Evolutionary conservation across 2,113 vertebrate genomes (phyloP), one percentile per base, ranked within the genome.

Genomic region (Numida meleagris): DNA sequence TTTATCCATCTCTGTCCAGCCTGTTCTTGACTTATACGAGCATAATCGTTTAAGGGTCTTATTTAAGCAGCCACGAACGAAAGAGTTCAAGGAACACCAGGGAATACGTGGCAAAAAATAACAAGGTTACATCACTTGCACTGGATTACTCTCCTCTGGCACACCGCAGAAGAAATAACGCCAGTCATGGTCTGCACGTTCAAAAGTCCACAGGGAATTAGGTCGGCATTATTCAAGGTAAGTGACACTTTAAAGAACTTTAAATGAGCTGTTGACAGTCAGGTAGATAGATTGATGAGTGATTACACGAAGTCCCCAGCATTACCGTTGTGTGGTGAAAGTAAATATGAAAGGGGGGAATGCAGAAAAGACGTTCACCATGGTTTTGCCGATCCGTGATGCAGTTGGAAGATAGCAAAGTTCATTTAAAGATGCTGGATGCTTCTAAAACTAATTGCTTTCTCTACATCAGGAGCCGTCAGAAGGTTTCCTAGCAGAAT

Each of bases 261-360:
- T 85, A 96, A 96, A 95, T 91, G 88, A 95, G 72, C 89, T 96
- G 95, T 68, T 96, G 90, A 96, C 93, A 96, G 94, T 70, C 80
- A 95, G 91, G 84, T 91, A 92, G 93, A 92, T 87, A 91, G 89
- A 94, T 79, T 79, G 89, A 85, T 55, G 82, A 95, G 59, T 82
- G 84, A 96, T 74, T 95, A 86, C 46, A 33, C 12, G 4, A 68
- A 36, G 86, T 95, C 63, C 73, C 75, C 67, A 87, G 45, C 24
- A 80, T 83, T 71, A 82, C 71, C 71, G 92, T 83, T 92, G 78
- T 94, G 81, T 71, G 82, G 89, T 86, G 84, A 92, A 89, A 96
- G 81, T 63, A 86, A 86, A 83, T 74, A 91, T n/a, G 82, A 91
- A 67, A 38, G 40, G 68, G 21, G 34, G 24, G 36, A 71, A 66